These are phyloP conservation scores for Oscheius sp. DNA, from an alignment of 2,888 invertebrate species.

Conservation along the genomic window DNA sequence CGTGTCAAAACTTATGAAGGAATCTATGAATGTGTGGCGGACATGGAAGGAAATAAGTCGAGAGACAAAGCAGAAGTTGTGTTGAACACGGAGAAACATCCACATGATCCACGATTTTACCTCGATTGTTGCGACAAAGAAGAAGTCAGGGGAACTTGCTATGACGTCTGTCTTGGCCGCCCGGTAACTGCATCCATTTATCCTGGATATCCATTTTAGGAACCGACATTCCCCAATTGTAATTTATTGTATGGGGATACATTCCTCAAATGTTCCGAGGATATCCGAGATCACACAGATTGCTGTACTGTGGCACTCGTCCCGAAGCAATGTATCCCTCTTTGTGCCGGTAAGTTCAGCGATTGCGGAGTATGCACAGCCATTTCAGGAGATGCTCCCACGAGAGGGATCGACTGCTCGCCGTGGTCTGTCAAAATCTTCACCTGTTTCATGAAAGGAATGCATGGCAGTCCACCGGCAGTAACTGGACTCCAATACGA, in stretches of 20 bases:
- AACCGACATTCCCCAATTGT: conserved; percentile 39
- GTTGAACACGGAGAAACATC: conserved; percentile 42
- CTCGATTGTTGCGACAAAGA: conserved; percentile 52
- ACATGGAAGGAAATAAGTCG: conserved; percentile 2
- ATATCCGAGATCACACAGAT: conserved; percentile 58
- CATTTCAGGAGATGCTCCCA: conserved; percentile 17
- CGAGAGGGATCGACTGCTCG: conserved; percentile 38
- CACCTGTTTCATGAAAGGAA: conserved; percentile 48
- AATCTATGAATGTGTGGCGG: conserved; percentile 48
- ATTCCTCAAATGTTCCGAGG: conserved; percentile 55
- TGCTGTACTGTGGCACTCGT: conserved; percentile 52
- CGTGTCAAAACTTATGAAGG: conserved; percentile 41
- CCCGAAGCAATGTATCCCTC: conserved; percentile 47
- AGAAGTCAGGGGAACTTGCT: conserved; percentile 42
- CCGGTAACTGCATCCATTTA: conserved; percentile 28
- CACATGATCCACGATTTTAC: conserved; percentile 47
- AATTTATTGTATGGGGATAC: conserved; percentile 35
- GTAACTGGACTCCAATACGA: conserved; percentile 40
- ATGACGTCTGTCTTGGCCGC: conserved; percentile 54
- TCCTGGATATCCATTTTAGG: not conserved
- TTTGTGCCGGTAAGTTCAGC: conserved; percentile 50
- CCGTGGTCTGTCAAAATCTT: conserved; percentile 49
- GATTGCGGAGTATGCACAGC: not conserved
- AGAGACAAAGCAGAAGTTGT: conserved; percentile 39
- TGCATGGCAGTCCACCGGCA: conserved; percentile 42